phyloP scores from a whole-genome alignment of 2,797 vertebrate species.

The Pitangus sulphuratus region DNA sequence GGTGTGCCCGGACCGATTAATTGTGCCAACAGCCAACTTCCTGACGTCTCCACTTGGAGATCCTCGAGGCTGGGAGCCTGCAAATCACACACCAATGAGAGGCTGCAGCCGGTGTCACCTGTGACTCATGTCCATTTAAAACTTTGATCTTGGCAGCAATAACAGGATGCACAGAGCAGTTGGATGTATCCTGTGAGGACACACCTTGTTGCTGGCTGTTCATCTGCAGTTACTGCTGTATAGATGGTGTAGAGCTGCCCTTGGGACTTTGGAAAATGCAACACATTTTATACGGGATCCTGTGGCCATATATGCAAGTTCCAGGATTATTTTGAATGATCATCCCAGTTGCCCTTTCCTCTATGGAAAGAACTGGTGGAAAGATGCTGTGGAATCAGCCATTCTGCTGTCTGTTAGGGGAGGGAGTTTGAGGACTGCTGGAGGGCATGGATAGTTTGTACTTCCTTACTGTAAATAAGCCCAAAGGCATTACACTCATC shows the following conservation, averaged over 20 bases:
- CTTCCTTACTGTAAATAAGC: conserved; percentile 12
- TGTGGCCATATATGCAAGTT: not conserved
- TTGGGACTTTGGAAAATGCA: not conserved
- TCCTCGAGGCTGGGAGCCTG: not conserved
- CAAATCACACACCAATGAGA: not conserved
- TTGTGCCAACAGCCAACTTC: conserved; percentile 1
- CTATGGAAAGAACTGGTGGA: not conserved
- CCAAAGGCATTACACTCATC: conserved; percentile 17
- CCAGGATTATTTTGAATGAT: not conserved
- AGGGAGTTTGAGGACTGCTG: not conserved
- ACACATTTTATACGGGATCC: not conserved
- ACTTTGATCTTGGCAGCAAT: conserved; percentile 43
- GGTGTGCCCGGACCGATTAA: not conserved
- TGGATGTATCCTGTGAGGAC: conserved; percentile 38
- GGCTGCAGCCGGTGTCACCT: not conserved
- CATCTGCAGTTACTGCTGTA: not conserved
- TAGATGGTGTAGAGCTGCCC: not conserved
- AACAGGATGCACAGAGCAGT: conserved; percentile 36
- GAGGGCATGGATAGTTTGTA: not conserved
- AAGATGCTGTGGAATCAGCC: not conserved
- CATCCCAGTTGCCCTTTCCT: not conserved
- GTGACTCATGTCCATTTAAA: conserved; percentile 21
- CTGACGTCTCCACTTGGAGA: not conserved
- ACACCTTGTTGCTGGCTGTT: not conserved
- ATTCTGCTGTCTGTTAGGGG: not conserved